Evolutionary conservation across 2,888 invertebrate species (phyloP).

Genomic region (Rhogogaster chlorosoma): DNA sequence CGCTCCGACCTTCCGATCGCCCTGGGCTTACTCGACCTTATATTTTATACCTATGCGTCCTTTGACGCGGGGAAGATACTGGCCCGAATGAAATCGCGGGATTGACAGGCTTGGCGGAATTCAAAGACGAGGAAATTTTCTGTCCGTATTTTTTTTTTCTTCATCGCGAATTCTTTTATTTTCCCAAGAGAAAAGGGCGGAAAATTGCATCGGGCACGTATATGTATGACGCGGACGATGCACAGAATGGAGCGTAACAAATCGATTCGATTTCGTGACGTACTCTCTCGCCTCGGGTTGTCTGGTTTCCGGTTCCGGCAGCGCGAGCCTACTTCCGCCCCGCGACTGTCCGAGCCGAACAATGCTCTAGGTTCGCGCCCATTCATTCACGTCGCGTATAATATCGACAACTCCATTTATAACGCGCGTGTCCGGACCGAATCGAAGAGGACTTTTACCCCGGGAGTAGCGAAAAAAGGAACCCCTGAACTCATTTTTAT

Average conservation of each 20-base stretch:
- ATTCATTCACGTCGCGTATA: slow-evolving; percentile 58
- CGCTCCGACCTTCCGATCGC: slow-evolving; percentile 43
- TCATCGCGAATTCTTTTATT: not conserved
- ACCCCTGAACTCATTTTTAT: not conserved
- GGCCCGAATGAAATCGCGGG: not conserved
- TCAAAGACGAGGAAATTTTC: not conserved
- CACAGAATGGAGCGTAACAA: slow-evolving; percentile 28
- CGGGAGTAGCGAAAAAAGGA: not conserved
- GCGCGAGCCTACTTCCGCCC: slow-evolving; percentile 61
- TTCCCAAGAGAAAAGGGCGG: not conserved
- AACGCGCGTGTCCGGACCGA: slow-evolving; percentile 51
- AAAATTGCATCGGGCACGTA: slow-evolving; percentile 27
- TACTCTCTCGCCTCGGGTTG: slow-evolving; percentile 52
- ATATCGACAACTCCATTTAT: slow-evolving; percentile 63
- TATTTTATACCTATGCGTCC: not conserved
- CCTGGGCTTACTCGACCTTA: not conserved
- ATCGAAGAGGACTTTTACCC: slow-evolving; percentile 27
- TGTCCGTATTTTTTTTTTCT: not conserved
- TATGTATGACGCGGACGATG: not conserved
- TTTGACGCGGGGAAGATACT: not conserved
- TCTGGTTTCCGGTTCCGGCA: slow-evolving; percentile 65
- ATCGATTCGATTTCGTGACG: slow-evolving; percentile 48
- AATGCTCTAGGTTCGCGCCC: slow-evolving; percentile 48
- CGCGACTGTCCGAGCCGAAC: slow-evolving; percentile 44
- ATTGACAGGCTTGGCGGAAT: not conserved